Conservation (phyloP, 1,140 invertebrate species). For the Saccostrea echinata region DNA sequence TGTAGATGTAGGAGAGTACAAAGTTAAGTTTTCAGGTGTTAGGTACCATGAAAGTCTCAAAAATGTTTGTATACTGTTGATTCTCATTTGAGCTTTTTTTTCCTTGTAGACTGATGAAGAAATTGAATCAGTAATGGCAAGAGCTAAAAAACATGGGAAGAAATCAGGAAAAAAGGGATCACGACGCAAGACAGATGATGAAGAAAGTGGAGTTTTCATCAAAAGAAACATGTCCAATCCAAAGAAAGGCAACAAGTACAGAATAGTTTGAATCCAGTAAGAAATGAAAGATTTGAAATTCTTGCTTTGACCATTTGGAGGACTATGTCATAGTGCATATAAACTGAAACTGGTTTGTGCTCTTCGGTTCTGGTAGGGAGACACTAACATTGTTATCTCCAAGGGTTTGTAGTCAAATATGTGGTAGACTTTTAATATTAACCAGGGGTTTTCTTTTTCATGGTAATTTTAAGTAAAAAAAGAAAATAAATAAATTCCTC, state of each 20-base stretch:
- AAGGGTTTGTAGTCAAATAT: neutral
- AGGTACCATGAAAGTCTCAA: no score
- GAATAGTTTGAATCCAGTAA: slow-evolving; percentile 25
- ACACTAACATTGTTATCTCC: neutral
- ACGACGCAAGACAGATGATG: slow-evolving; percentile 62
- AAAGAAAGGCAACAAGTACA: slow-evolving; percentile 52
- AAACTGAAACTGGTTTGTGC: neutral
- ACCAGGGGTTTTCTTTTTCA: neutral
- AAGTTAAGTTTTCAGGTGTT: no score
- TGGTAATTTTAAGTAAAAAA: neutral
- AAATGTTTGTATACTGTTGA: no score
- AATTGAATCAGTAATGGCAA: slow-evolving; percentile 34
- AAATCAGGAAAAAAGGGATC: slow-evolving; percentile 46
- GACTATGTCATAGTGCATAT: neutral
- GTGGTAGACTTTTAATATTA: slow-evolving; percentile 2
- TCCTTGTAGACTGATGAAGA: slow-evolving; percentile 65
- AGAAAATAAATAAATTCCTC: neutral
- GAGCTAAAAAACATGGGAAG: slow-evolving; percentile 47
- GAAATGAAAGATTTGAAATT: neutral
- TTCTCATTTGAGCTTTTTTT: no score
- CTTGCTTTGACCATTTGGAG: neutral
- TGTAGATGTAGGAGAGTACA: no score
- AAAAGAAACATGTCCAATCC: slow-evolving; percentile 66
- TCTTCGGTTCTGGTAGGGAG: neutral
- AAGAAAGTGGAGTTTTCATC: slow-evolving; percentile 72